phyloP scores from a whole-genome alignment of 2,888 invertebrate genomes.

The Margaritifera margaritifera region DNA sequence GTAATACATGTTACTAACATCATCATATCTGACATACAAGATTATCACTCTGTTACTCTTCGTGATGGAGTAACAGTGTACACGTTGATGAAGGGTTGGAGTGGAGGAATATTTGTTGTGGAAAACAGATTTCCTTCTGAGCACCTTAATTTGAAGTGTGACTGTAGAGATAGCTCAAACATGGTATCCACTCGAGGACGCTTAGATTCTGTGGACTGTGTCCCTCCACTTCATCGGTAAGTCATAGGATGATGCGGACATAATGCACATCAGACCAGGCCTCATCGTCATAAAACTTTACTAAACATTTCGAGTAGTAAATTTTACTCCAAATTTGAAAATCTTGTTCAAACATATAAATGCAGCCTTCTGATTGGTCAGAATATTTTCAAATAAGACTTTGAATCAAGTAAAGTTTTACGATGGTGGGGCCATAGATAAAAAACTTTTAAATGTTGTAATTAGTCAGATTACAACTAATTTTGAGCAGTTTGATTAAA shows the following conservation, averaged over 20 bases:
- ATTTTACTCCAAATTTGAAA: too few species aligned
- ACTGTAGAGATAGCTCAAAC: slow-evolving; percentile 97
- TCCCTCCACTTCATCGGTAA: slow-evolving; percentile 95
- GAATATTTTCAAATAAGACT: too few species aligned
- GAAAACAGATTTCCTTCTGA: slow-evolving; percentile 83
- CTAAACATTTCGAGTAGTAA: too few species aligned
- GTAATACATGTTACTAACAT: neutral
- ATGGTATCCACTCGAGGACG: slow-evolving; percentile 96
- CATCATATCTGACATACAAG: neutral
- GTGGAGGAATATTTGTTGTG: slow-evolving; percentile 94
- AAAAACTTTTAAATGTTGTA: too few species aligned
- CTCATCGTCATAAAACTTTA: too few species aligned
- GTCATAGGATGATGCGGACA: neutral
- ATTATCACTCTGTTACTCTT: slow-evolving; percentile 75
- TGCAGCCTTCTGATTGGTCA: too few species aligned
- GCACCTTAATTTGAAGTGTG: slow-evolving; percentile 97
- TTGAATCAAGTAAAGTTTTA: too few species aligned
- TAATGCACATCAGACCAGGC: neutral
- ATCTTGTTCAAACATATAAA: too few species aligned
- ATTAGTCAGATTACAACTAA: too few species aligned
- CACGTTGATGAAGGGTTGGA: slow-evolving; percentile 97
- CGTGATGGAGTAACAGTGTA: slow-evolving; percentile 97
- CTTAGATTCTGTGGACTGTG: slow-evolving; percentile 92
- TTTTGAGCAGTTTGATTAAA: too few species aligned
- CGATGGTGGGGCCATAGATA: too few species aligned